phyloP scores from a whole-genome alignment of 2,113 vertebrate genomes.

The Hiodon alosoides region DNA sequence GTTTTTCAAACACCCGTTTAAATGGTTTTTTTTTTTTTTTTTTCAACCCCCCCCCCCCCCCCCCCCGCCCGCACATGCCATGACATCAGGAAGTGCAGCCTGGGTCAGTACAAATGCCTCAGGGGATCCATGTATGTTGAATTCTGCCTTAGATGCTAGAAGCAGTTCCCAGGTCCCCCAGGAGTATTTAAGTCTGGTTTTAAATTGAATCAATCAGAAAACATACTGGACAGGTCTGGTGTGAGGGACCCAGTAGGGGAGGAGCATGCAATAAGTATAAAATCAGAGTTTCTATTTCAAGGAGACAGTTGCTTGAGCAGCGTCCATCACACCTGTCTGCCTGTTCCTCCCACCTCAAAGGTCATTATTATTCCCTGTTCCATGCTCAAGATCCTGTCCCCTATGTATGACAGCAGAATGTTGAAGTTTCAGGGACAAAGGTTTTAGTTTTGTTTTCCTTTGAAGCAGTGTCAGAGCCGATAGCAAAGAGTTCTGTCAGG shows the following conservation, averaged over 20 bases:
- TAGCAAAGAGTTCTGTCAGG: background rate
- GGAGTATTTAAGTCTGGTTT: background rate
- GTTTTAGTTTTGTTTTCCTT: background rate
- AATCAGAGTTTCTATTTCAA: background rate
- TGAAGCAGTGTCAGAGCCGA: background rate
- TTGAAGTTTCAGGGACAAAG: background rate
- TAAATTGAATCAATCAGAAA: conserved; percentile 12
- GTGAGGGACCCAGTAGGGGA: background rate
- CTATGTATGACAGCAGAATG: background rate
- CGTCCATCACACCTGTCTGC: conserved; percentile 3
- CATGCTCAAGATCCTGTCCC: background rate
- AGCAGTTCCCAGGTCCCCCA: background rate
- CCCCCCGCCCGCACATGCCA: no score
- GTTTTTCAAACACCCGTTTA: no score
- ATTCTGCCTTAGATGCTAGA: background rate
- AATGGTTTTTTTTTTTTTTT: no score
- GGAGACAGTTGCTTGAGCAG: background rate
- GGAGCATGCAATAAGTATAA: background rate
- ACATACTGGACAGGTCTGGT: background rate
- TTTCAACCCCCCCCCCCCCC: no score
- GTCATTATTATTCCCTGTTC: background rate
- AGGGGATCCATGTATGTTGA: no score
- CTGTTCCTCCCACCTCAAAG: background rate
- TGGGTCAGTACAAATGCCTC: no score
- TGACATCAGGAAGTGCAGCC: no score